Evolutionary conservation across 1,140 invertebrate genomes (phyloP), one percentile per base, ranked within the genome.

Genomic region (Euglossa dilemma): DNA sequence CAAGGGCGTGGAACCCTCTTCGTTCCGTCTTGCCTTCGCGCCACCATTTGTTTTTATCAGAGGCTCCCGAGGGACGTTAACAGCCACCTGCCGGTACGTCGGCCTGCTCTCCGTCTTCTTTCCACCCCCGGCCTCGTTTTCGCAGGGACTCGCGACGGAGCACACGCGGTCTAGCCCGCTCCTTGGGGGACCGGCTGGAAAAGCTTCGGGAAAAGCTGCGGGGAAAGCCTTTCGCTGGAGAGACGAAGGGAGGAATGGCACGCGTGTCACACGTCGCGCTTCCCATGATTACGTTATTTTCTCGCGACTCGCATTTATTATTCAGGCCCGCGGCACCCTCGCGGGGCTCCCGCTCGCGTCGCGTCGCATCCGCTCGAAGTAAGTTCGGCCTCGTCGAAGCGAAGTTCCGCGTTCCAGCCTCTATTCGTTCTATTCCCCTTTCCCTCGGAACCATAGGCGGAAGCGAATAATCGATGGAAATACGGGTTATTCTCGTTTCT

Each of bases 21-120:
- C 57, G 72, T 74, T 80, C 47, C 73, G 80, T 87, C 79, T 83
- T 78, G 87, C 89, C 85, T 85, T 89, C 86, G 87, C 85, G 85
- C 88, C 86, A 90, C 92, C 92, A 93, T 94, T 94, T 93, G 92
- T 94, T 94, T 94, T 94, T 94, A 94, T 94, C 92, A 94, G 91
- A 88, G 73, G 83, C 83, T 92, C 92, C 87, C 90, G 70, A 73
- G 89, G 90, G 92, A 92, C 81, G 76, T 79, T 87, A 81, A 86
- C 85, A 88, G 89, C 85, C 85, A 90, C 89, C 87, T 90, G 84
- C 88, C 88, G 81, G 59, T 76, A 83, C 45, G 57, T 63, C 67
- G 76, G 20, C 36, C 78, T 70, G 43, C 77, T 43, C 52, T 67
- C 56, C 69, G 50, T 74, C 56, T 52, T 59, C 75, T 59, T 54